Base-by-base conservation (phyloP, 2,888 invertebrate species). In the Sinhomidia bicolor region DNA sequence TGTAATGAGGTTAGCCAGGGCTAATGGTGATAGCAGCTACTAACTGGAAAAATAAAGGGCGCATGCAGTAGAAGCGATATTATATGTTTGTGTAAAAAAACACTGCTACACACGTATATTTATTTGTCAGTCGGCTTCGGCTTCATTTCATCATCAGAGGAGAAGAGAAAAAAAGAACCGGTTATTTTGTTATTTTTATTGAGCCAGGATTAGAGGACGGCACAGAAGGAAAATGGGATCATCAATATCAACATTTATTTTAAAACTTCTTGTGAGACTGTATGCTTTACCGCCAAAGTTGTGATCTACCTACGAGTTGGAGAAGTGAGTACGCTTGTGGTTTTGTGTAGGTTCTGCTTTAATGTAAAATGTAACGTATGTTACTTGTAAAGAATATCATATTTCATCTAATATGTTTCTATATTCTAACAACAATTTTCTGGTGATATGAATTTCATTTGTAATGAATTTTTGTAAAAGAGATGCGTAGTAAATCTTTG, bases 161-260 rank as follows among this genome's bases (percentile, higher is more conserved):
- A 20, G 62, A 47, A 60, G 68, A n/a, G 32, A 36, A 86, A 80
- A 85, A 86, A 57, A 57, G 60, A 87, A 80, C 87, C 74, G 87
- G 88, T 89, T 89, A 88, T 89, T 84, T 85, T 41, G 81, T 90
- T 85, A 89, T 89, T 89, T 81, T 90, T 89, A 90, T 89, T 86
- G 86, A 71, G 83, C 82, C 29, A 62, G 87, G 87, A 91, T 91
- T 91, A 91, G 81, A 90, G 86, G 90, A 84, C 90, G 90, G 90
- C 79, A 51, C 51, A 79, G 54, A 23, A 88, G 65, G 79, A 62
- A 81, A 86, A 87, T 85, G 87, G 80, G 88, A 87, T 85, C 87
- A 87, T 85, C 89, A 85, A 88, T 89, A 91, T 85, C 84, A 87
- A 85, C 84, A 87, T 90, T 90, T 90, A 90, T 89, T 87, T 84